phyloP scores from a whole-genome alignment of 30 jellyfish, hydroid and myxozoan genomes.

The Rhopilema esculentum region DNA sequence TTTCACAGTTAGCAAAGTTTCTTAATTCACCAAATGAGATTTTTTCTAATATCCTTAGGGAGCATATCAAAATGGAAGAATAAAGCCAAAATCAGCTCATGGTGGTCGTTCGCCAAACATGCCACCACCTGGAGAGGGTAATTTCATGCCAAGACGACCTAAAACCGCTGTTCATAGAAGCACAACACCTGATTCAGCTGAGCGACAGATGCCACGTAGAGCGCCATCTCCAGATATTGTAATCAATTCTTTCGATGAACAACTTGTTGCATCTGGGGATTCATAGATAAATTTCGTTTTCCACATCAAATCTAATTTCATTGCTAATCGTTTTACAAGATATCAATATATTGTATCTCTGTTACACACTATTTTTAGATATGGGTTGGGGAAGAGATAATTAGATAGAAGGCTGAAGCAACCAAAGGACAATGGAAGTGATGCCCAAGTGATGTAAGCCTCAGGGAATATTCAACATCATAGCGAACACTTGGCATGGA shows the following conservation, averaged over 20 bases:
- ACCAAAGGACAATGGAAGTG: too few species aligned
- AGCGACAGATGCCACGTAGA: conserved; percentile 9
- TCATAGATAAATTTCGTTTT: not conserved
- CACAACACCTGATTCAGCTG: conserved; percentile 13
- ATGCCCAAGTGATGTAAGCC: too few species aligned
- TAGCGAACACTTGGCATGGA: too few species aligned
- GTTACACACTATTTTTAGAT: too few species aligned
- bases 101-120: conserved; percentile 34
- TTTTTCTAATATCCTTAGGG: not conserved
- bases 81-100: conserved; percentile 61
- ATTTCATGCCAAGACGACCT: conserved; percentile 38
- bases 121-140: conserved; percentile 30
- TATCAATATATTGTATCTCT: too few species aligned
- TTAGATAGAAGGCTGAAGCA: too few species aligned
- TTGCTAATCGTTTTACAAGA: too few species aligned
- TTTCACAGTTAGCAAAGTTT: too few species aligned
- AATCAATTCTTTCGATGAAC: not conserved
- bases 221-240: conserved; percentile 19
- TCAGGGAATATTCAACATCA: too few species aligned
- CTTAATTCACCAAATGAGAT: not conserved
- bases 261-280: not conserved
- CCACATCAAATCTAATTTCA: not conserved
- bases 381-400: too few species aligned
- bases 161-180: conserved; percentile 44
- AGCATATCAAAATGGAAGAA: conserved; percentile 5